These are phyloP conservation scores for Nomada ferruginata DNA, from an alignment of 2,888 invertebrate genomes.

Conservation along the genomic window DNA sequence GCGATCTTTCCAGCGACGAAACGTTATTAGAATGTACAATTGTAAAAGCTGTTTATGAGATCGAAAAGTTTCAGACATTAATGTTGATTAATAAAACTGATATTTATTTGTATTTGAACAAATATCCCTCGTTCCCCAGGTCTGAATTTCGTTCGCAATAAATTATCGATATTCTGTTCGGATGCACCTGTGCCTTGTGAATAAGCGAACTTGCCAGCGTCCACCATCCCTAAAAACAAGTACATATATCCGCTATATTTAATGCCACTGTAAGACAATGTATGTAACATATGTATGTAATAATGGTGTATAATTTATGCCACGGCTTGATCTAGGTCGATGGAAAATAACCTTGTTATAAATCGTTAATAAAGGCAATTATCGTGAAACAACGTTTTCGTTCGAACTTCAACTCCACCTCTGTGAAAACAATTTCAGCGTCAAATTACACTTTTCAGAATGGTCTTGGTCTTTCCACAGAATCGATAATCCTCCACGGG, in stretches of 20 bases:
- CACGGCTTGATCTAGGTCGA: background rate
- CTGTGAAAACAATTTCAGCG: background rate
- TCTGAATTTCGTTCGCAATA: background rate
- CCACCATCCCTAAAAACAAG: background rate
- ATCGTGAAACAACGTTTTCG: background rate
- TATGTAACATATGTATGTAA: constrained; percentile 66
- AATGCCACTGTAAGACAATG: constrained; percentile 62
- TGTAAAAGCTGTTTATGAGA: no score
- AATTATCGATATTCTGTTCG: background rate
- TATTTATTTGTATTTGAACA: no score
- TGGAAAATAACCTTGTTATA: constrained; percentile 40
- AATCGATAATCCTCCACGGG: background rate
- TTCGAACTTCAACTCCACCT: background rate
- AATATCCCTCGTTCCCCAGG: background rate
- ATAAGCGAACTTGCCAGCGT: constrained; percentile 41
- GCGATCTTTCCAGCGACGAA: no score
- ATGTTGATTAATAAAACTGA: no score
- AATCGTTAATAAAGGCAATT: constrained; percentile 58
- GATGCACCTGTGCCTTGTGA: constrained; percentile 33
- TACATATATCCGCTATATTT: constrained; percentile 31
- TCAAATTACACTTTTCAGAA: background rate
- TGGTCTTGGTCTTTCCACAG: background rate
- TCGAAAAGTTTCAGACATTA: no score
- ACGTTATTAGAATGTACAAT: no score
- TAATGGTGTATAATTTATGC: constrained; percentile 61